A percentile compares a stretch with the other conserved stretches of the same genome.
These are phyloP conservation scores for Petrocephalus microphthalmus DNA, from an alignment of 2,113 vertebrate genomes.

Conservation along the genomic window DNA sequence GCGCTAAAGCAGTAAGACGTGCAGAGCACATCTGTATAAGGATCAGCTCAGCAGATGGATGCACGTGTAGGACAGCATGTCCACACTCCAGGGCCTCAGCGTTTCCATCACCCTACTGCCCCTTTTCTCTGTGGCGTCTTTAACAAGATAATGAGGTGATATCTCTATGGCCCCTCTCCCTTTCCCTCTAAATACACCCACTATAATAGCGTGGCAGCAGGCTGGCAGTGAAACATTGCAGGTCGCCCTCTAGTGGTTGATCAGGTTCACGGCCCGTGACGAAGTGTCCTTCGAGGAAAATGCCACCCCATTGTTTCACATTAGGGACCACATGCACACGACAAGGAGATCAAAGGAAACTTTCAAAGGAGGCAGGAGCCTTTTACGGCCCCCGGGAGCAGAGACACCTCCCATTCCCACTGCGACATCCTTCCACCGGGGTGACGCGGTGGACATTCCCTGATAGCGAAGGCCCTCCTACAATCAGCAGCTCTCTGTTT, in stretches of 20 bases:
- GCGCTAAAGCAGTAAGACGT: background rate
- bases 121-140: background rate
- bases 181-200: constrained; percentile 10
- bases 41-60: background rate
- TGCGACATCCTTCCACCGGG: constrained; percentile 31
- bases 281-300: constrained; percentile 28
- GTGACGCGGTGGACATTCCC: constrained; percentile 11
- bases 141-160: constrained; percentile 60
- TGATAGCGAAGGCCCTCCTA: constrained; percentile 7
- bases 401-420: constrained; percentile 28
- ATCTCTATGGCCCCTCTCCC: constrained; percentile 61
- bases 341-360: constrained; percentile 51
- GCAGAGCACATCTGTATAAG: background rate
- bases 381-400: constrained; percentile 35
- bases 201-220: constrained; percentile 47
- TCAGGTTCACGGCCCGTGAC: background rate
- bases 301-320: constrained; percentile 42
- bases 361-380: constrained; percentile 35
- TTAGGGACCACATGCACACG: constrained; percentile 40
- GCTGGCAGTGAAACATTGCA: constrained; percentile 34
- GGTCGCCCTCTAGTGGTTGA: constrained; percentile 54
- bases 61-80: background rate
- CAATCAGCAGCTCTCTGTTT: background rate
- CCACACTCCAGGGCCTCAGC: background rate
- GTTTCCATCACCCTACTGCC: background rate